Base-by-base conservation (phyloP, 2,888 invertebrate genomes). In the Leucoma salicis region DNA sequence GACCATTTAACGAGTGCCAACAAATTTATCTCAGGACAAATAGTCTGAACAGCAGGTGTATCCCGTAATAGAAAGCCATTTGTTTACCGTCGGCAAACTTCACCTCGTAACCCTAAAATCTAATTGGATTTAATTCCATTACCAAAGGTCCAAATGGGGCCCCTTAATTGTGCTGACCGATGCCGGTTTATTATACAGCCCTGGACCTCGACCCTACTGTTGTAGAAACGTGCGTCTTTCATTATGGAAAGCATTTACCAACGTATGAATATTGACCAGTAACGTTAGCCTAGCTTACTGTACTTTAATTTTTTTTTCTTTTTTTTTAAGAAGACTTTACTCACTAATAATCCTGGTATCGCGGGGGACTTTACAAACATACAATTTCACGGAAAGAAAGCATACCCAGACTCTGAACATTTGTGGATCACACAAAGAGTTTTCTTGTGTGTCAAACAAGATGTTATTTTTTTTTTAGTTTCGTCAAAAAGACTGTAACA, bases 91-190 rank as follows among this genome's bases (percentile, higher is more conserved):
- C 73, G 76, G 79, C 77, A 82, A 85, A 85, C 79, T 84, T 82
- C 85, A 84, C 85, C 84, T 83, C 82, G 83, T 86, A 84, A 84
- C 86, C 82, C 82, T 86, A 81, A 86, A 86, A 85, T 86, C 84
- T 88, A 89, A 88, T 88, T 88, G 88, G 86, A 86, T 88, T 86
- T 84, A 86, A 87, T 88, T 87, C 87, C 87, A 89, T 89, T 89
- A 88, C 78, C 80, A 69, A 78, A 82, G 85, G 85, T 84, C 83
- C 82, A 83, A 86, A 84, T 82, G 82, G 84, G 78, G 66, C 74
- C 80, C 79, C 78, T 79, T 78, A 86, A 86, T 84, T 84, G 81
- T 82, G 83, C 86, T 85, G 84, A 84, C 86, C 85, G 74, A 73
- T 70, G 74, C 76, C 74, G 78, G 75, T 80, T 79, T 78, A 84